Base-by-base conservation (phyloP, 2,797 vertebrate genomes). In the Darevskia mixta region DNA sequence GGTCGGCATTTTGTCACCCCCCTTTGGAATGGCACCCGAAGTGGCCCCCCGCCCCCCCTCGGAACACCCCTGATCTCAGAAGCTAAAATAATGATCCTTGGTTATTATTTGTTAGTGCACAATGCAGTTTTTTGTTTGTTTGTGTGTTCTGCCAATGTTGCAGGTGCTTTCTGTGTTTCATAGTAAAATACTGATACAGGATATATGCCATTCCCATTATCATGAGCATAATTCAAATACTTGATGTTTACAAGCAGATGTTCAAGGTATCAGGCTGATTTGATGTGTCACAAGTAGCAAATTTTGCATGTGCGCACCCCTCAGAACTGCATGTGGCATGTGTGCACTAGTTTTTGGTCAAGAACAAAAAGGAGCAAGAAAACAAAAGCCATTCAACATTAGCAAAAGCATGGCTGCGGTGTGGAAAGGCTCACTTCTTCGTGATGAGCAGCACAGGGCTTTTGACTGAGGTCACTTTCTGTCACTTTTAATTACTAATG, bases 181-280 rank as follows among this genome's bases (percentile, higher is more conserved):
- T 85, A 79, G 9, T 38, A 67, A 11, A 69, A 45, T 45, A 82
- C 90, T 86, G 25, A 4, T 3, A 69, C 1, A 7, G 2, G 23
- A 8, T 1, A 83, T 2, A 0, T 45, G 76, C 1, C 1, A 0
- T 72, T 29, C 35, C 5, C 0, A n/a, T 27, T 66, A 17, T 64
- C 82, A 82, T 5, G 27, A 35, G 81, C n/a, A 27, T 15, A 0
- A 35, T 78, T 67, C 82, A 49, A 49, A 49, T 45, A 13, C 29
- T 78, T 58, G 38, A 32, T 58, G 66, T 67, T 45, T 45, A 25
- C 75, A 78, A 25, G 3, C 15, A 77, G 49, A 49, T 49, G 32
- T 61, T 75, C 71, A 61, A 85, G 29, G 35, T 29, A 20, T 55
- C 45, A 73, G 23, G 49, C n/a, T 73, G 71, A 72, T 72, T 27